phyloP scores from a whole-genome alignment of 2,113 vertebrate genomes.

The Potamarius usumacintae region DNA sequence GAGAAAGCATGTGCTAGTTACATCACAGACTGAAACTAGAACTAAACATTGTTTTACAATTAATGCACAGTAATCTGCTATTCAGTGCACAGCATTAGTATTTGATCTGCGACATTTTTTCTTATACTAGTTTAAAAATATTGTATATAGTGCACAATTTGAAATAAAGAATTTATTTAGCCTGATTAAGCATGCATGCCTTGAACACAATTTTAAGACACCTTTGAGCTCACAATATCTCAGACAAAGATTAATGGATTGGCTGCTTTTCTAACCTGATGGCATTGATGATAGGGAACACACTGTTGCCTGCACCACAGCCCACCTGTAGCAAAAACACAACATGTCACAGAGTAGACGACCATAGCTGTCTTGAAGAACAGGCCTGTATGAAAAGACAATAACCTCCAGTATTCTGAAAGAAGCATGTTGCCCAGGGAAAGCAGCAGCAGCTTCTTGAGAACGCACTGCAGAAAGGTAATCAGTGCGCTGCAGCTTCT shows the following conservation, averaged over 20 bases:
- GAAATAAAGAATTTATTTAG: not conserved
- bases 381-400: not conserved
- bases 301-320: conserved; percentile 91
- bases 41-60: not conserved
- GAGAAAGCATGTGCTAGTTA: not conserved
- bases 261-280: conserved; percentile 73
- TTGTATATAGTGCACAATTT: not conserved
- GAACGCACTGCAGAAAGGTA: not conserved
- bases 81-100: not conserved
- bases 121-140: not conserved
- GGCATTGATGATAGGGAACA: conserved; percentile 84
- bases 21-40: not conserved
- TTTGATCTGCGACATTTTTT: not conserved
- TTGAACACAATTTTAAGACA: not conserved
- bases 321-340: conserved; percentile 79
- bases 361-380: not conserved
- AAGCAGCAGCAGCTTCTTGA: conserved; percentile 51
- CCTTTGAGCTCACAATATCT: not conserved
- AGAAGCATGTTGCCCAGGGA: conserved; percentile 79
- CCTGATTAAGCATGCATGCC: not conserved
- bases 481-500: conserved; percentile 22
- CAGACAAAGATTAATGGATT: conserved; percentile 18
- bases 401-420: conserved; percentile 86
- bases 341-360: not conserved
- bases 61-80: not conserved